Evolutionary conservation across 1,140 invertebrate species (phyloP).

Genomic region (Sinella curviseta): DNA sequence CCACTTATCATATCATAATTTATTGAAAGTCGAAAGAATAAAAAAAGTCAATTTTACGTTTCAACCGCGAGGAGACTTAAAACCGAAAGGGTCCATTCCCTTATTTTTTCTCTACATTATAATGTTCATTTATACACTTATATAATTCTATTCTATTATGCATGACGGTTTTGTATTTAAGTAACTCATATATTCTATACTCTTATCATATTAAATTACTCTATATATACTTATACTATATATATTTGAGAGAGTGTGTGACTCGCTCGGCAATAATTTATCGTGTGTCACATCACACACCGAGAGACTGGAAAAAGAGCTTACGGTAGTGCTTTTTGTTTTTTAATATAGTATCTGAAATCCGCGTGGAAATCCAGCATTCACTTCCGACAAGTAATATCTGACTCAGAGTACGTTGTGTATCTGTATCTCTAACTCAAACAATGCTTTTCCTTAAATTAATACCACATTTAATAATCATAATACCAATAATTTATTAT

Average conservation of each 20-base stretch:
- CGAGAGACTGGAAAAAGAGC: conserved; percentile 37
- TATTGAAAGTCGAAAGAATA: not conserved
- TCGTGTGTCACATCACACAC: conserved; percentile 25
- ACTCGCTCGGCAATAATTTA: not conserved
- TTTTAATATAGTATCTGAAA: conserved; percentile 58
- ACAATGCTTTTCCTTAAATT: conserved; percentile 33
- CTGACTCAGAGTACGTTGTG: conserved; percentile 49
- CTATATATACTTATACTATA: conserved; percentile 31
- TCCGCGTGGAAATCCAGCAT: conserved; percentile 91
- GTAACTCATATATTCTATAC: conserved; percentile 26
- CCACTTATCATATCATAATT: too few relatives aligned
- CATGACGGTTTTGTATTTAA: conserved; percentile 15
- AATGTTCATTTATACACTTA: not conserved
- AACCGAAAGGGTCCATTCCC: not conserved
- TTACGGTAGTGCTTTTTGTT: conserved; percentile 45
- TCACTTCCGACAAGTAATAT: conserved; percentile 90
- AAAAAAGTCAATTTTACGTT: too few relatives aligned
- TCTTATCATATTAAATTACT: conserved; percentile 30
- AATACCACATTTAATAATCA: too few relatives aligned
- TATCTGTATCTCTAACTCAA: conserved; percentile 33
- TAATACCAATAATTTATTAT: too few relatives aligned
- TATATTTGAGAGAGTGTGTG: conserved; percentile 26
- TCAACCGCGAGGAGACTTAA: not conserved
- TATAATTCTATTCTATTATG: not conserved
- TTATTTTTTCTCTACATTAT: conserved; percentile 21